Conservation (phyloP, 1,140 invertebrate species). For the Colletes gigas region DNA sequence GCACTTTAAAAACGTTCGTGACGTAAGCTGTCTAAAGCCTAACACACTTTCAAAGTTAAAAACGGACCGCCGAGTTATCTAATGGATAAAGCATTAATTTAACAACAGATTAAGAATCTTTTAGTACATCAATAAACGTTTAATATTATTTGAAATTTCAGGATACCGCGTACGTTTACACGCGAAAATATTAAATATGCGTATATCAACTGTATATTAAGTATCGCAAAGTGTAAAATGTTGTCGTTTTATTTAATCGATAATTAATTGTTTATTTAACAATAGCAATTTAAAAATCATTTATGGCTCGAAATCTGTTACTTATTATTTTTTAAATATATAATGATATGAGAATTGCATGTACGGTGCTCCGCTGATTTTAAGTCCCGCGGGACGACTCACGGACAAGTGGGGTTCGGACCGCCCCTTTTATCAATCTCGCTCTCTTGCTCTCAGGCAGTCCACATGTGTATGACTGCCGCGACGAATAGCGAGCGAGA, state of each 20-base stretch:
- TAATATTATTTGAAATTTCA: not conserved
- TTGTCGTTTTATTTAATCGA: too few species aligned
- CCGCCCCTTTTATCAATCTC: too few species aligned
- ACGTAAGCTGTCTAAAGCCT: constrained; percentile 45
- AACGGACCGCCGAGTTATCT: not conserved
- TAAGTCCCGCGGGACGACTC: too few species aligned
- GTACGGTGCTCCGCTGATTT: too few species aligned
- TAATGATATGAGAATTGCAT: not conserved
- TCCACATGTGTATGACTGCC: too few species aligned
- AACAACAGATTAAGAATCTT: not conserved
- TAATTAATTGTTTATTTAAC: too few species aligned
- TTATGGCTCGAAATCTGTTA: not conserved
- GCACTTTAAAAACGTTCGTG: constrained; percentile 42
- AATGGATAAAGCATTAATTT: constrained; percentile 6
- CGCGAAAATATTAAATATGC: not conserved
- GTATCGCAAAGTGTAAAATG: not conserved
- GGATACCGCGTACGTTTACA: not conserved
- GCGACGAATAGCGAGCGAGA: too few species aligned
- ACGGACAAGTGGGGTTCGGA: too few species aligned
- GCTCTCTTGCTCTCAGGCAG: too few species aligned
- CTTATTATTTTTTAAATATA: not conserved
- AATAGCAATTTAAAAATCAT: not conserved
- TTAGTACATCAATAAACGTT: not conserved
- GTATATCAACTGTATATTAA: not conserved
- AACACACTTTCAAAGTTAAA: constrained; percentile 1